These are phyloP conservation scores for Drosophila conformis DNA, from an alignment of 2,888 invertebrate genomes.

Conservation along the genomic window DNA sequence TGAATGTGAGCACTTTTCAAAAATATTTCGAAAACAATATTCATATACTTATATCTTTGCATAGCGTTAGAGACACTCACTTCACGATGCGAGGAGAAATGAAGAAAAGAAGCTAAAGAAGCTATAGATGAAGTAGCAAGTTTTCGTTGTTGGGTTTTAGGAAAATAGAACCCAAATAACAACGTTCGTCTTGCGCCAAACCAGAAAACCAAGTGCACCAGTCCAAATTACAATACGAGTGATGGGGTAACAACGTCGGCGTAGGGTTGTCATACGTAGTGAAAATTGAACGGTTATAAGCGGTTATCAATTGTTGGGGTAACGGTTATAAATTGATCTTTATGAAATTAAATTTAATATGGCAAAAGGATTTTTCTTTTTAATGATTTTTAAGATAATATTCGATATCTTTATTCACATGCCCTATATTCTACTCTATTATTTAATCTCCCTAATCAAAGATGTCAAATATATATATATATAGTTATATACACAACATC, in stretches of 20 bases:
- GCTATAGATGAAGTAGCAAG: conserved; percentile 60
- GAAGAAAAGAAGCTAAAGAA: conserved; percentile 44
- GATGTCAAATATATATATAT: background rate
- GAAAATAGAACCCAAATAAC: conserved; percentile 58
- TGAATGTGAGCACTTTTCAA: conserved; percentile 24
- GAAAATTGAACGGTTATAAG: conserved; percentile 17
- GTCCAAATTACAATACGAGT: conserved; percentile 34
- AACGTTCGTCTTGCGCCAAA: conserved; percentile 78
- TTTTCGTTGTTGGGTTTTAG: conserved; percentile 48
- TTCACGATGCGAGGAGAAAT: conserved; percentile 54
- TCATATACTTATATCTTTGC: background rate
- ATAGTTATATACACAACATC: background rate
- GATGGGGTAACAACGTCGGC: conserved; percentile 18
- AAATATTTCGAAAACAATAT: conserved; percentile 28
- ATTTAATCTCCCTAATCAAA: background rate
- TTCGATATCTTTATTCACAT: background rate
- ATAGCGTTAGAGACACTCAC: conserved; percentile 49
- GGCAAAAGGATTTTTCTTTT: background rate
- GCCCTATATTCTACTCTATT: background rate
- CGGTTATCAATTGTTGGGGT: conserved; percentile 9
- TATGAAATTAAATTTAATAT: background rate
- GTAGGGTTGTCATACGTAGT: conserved; percentile 50
- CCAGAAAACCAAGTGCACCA: conserved; percentile 79
- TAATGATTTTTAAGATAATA: background rate
- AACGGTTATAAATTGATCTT: conserved; percentile 15